A percentile compares a stretch with the other conserved stretches of the same genome.
These are phyloP conservation scores for Oryzias javanicus DNA, from an alignment of 2,113 vertebrate species.

Conservation along the genomic window DNA sequence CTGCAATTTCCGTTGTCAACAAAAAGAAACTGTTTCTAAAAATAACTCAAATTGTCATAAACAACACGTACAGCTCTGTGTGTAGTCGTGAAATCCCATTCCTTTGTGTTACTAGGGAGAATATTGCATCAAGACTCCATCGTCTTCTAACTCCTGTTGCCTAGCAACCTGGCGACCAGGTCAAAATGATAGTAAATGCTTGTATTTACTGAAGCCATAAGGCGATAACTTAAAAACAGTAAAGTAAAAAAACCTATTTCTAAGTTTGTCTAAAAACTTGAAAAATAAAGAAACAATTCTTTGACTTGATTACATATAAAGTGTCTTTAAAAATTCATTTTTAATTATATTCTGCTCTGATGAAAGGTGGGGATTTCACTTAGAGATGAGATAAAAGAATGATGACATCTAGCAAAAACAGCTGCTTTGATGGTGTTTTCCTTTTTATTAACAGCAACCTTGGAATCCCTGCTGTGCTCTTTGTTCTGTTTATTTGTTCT, in stretches of 20 bases:
- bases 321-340: too few relatives aligned
- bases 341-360: too few relatives aligned
- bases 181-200: conserved; percentile 64
- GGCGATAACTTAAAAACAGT: background rate
- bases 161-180: conserved; percentile 66
- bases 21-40: conserved; percentile 43
- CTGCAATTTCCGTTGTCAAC: conserved; percentile 1
- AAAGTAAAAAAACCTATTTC: conserved; percentile 22
- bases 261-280: background rate
- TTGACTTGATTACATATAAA: too few relatives aligned
- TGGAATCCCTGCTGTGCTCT: too few relatives aligned
- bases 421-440: background rate
- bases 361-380: too few relatives aligned
- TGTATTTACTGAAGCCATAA: conserved; percentile 33
- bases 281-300: background rate
- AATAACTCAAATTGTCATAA: conserved; percentile 46
- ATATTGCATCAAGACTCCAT: conserved; percentile 41
- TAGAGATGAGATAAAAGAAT: too few relatives aligned
- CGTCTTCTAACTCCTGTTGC: conserved; percentile 69
- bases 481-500: background rate
- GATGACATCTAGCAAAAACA: too few relatives aligned
- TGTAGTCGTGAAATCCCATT: conserved; percentile 40
- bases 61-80: conserved; percentile 13
- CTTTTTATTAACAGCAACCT: background rate
- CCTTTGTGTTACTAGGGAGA: conserved; percentile 63